Base-by-base conservation (phyloP, 1,140 invertebrate genomes). In the Aphis gossypii region DNA sequence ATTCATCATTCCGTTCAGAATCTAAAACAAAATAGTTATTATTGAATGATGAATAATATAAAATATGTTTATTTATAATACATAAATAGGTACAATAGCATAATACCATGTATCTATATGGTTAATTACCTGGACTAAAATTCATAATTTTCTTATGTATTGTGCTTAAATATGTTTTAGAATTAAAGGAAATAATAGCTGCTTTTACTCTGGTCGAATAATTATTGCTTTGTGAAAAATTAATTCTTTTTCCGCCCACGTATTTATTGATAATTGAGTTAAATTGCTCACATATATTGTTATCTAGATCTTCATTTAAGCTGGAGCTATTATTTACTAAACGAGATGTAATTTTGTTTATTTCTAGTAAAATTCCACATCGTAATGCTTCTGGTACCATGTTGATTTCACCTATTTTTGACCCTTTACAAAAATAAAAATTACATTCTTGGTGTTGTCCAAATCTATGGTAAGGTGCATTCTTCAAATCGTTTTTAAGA, bases 261-360 rank as follows among this genome's bases (percentile, higher is more conserved):
- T 54, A 41, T 88, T 51, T 88, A 88, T 51, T 88, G 48, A 88
- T 88, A n/a, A 88, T 88, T 51, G 87, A 88, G 51, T 88, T 88
- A 88, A 88, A 88, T 41, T 88, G 87, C 35, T 88, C 38, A 11
- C 84, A 87, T 44, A 87, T 87, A 46, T 87, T 87, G 14, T 87
- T 87, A 87, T 44, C 84, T 25, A 87, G 38, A 41, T 44, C 84
- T 46, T 87, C 87, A 88, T 51, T 88, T 51, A 88, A 51, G 51
- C 87, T 88, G 14, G 86, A 88, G 48, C 44, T 51, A 51, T 88
- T 88, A 51, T 88, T 88, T 88, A 46, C 86, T 38, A 88, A 88
- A 88, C 86, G 86, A 88, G 86, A 88, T 35, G 18, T 38, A 88
- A 88, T 88, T 88, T 88, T 51, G 9, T 38, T 44, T 88, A 88